Conservation (phyloP, 2,888 invertebrate genomes). For the Phania funesta region DNA sequence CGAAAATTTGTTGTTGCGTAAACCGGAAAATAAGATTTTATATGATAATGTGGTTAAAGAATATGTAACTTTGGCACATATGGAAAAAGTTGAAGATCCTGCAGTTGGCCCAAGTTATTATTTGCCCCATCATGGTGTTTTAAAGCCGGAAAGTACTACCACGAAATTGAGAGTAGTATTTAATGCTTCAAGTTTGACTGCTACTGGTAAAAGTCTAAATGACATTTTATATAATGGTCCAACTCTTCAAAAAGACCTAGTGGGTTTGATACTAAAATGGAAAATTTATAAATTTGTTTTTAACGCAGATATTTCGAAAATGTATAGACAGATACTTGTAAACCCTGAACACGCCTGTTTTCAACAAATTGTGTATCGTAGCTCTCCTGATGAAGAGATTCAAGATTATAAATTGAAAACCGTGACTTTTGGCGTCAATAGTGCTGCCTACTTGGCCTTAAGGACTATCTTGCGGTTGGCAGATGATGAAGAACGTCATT, state of each 20-base stretch:
- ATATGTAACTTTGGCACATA: constrained; percentile 7
- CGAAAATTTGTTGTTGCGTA: not conserved
- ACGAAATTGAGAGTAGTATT: not conserved
- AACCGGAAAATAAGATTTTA: not conserved
- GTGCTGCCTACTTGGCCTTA: too few relatives aligned
- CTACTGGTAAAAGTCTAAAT: not conserved
- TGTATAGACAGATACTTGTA: not conserved
- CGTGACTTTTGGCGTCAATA: too few relatives aligned
- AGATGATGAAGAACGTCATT: too few relatives aligned
- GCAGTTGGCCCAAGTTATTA: not conserved
- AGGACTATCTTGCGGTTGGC: too few relatives aligned
- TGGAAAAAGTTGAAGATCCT: not conserved
- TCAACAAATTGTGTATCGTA: not conserved
- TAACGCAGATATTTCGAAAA: not conserved
- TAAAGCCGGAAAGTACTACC: not conserved
- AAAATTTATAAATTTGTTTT: not conserved
- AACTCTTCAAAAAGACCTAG: not conserved
- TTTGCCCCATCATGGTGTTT: constrained; percentile 9
- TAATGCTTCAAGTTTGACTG: not conserved
- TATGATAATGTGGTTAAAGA: constrained; percentile 6
- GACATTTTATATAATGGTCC: not conserved
- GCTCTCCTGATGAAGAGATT: not conserved
- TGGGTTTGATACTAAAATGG: not conserved
- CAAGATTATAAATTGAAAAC: not conserved
- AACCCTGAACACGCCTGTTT: not conserved